Evolutionary conservation across 2,113 vertebrate species (phyloP).

Genomic region (Laticauda colubrina): DNA sequence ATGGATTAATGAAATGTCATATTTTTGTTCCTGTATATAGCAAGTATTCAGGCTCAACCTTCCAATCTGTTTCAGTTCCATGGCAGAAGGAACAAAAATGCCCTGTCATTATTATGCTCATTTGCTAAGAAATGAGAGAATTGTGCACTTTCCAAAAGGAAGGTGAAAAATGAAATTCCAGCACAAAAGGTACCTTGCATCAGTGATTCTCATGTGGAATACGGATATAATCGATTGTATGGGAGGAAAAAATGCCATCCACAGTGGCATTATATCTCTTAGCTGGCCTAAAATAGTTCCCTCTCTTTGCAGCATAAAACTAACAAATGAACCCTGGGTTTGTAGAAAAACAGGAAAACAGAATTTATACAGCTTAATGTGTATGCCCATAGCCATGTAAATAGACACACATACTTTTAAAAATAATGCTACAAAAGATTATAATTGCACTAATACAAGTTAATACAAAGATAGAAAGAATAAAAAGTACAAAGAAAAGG

Average conservation of each 20-base stretch:
- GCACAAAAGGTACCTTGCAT: conserved; percentile 34
- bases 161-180: conserved; percentile 40
- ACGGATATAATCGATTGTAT: conserved; percentile 15
- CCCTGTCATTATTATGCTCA: conserved; percentile 3
- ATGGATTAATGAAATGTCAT: conserved; percentile 33
- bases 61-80: conserved; percentile 7
- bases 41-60: neutral
- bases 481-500: neutral
- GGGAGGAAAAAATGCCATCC: conserved; percentile 23
- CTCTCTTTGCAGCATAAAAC: conserved; percentile 27
- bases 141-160: conserved; percentile 30
- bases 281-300: conserved; percentile 44
- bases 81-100: conserved; percentile 35
- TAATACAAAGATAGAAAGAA: neutral
- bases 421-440: neutral
- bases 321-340: neutral
- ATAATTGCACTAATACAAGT: neutral
- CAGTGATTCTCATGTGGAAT: neutral
- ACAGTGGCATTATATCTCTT: conserved; percentile 28
- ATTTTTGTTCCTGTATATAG: conserved; percentile 34
- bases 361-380: conserved; percentile 2
- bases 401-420: neutral
- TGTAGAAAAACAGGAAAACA: conserved; percentile 26
- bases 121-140: conserved; percentile 23
- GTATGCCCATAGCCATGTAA: neutral